Evolutionary conservation across 2,888 invertebrate species (phyloP).

Genomic region (Melangyna quadrimaculata): DNA sequence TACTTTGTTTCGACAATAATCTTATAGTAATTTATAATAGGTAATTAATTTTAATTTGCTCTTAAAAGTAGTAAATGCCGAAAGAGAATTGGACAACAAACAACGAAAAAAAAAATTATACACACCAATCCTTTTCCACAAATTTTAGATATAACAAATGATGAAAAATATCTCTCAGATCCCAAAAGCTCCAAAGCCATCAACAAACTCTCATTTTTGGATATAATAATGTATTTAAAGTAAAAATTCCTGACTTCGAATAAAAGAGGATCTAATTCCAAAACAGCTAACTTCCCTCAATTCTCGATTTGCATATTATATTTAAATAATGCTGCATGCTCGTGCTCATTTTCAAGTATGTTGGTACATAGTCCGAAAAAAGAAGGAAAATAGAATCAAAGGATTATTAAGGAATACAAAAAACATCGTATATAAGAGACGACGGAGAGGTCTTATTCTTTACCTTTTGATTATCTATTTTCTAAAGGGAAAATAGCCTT

Average conservation of each 20-base stretch:
- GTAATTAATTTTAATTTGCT: too few relatives aligned
- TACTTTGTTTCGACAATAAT: too few relatives aligned
- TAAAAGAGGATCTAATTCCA: neutral
- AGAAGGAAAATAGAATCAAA: neutral
- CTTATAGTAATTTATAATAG: too few relatives aligned
- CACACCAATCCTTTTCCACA: too few relatives aligned
- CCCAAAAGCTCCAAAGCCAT: too few relatives aligned
- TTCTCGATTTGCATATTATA: neutral
- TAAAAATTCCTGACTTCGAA: neutral
- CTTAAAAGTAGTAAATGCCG: too few relatives aligned
- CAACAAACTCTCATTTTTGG: too few relatives aligned
- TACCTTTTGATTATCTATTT: neutral
- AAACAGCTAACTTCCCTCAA: neutral
- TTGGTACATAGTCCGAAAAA: neutral
- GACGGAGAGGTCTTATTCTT: neutral
- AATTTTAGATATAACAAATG: too few relatives aligned
- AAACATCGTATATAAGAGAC: neutral
- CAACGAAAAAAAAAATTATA: too few relatives aligned
- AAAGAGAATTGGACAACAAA: too few relatives aligned
- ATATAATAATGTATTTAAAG: too few relatives aligned
- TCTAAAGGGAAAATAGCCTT: conserved; percentile 30
- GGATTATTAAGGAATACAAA: neutral
- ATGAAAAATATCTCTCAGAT: too few relatives aligned
- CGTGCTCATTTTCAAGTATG: neutral
- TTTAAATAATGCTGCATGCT: conserved; percentile 7